Conservation (phyloP, 1,140 invertebrate genomes). For the Adelges cooleyi region DNA sequence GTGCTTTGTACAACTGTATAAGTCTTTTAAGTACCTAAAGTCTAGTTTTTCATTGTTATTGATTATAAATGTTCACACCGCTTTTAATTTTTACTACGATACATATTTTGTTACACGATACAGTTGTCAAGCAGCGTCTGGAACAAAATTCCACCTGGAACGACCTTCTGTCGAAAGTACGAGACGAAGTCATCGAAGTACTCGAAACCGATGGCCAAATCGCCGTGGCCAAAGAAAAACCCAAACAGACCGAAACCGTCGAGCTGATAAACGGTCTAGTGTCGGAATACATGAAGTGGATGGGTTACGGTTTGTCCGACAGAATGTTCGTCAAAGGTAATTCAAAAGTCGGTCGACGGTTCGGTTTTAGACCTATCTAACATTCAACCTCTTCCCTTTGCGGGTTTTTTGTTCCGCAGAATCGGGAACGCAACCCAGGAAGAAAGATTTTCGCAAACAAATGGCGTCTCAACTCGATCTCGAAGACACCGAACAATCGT, state of each 20-base stretch:
- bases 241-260: constrained; percentile 5
- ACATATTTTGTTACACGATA: too few relatives aligned
- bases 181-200: background rate
- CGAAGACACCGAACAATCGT: constrained; percentile 5
- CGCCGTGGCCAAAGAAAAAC: background rate
- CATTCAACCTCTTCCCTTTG: too few relatives aligned
- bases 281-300: constrained; percentile 18
- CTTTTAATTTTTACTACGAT: too few relatives aligned
- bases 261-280: constrained; percentile 14
- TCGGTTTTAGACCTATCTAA: too few relatives aligned
- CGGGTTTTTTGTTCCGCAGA: background rate
- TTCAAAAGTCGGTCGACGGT: too few relatives aligned
- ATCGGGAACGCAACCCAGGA: background rate
- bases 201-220: background rate
- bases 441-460: background rate
- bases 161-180: background rate
- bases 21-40: too few relatives aligned
- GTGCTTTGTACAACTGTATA: too few relatives aligned
- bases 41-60: too few relatives aligned
- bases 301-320: constrained; percentile 6
- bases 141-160: background rate
- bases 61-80: too few relatives aligned
- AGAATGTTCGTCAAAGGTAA: constrained; percentile 17
- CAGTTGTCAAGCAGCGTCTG: background rate
- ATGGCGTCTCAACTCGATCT: background rate